Evolutionary conservation across 2,888 invertebrate genomes (phyloP), one percentile per base, ranked within the genome.

Genomic region (Drosophila putrida): DNA sequence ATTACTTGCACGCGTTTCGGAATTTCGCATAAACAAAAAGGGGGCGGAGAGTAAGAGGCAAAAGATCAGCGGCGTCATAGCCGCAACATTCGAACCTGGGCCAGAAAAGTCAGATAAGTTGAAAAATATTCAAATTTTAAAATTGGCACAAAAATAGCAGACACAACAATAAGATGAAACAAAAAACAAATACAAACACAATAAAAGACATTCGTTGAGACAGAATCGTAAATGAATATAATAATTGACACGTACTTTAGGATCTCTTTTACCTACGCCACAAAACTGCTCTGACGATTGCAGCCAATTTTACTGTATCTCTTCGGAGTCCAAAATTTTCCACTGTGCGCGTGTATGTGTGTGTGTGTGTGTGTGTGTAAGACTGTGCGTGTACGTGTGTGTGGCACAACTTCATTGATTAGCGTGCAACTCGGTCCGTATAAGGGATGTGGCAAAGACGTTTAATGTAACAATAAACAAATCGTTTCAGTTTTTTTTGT

Each of bases 211-310:
- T 28, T 39, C 28, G 25, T n/a, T 27, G 25, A 50, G 36, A 57
- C 46, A 27, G 43, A 65, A 55, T 59, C 78, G 62, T 51, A 71
- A 68, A 70, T 68, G 67, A 64, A 61, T 70, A 51, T 78, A 28
- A 82, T 82, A 87, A 84, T 87, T 83, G 83, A 85, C 83, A 83
- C 83, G 83, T 83, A 85, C 83, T 87, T 87, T 49, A 65, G 67
- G 78, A 62, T 66, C 53, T 55, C 38, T 53, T 47, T 71, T 59
- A 74, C 77, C 66, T 71, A 50, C 65, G 47, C 25, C 41, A 38
- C 44, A 38, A 64, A 41, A 36, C 13, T 50, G 36, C 35, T n/a
- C 36, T n/a, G n/a, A 10, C 10, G 13, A n/a, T 44, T 60, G 57
- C 33, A 57, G 54, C 53, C 55, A 46, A 68, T 50, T 63, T 73